phyloP scores from a whole-genome alignment of 2,888 invertebrate species.

The Lymantria monacha region DNA sequence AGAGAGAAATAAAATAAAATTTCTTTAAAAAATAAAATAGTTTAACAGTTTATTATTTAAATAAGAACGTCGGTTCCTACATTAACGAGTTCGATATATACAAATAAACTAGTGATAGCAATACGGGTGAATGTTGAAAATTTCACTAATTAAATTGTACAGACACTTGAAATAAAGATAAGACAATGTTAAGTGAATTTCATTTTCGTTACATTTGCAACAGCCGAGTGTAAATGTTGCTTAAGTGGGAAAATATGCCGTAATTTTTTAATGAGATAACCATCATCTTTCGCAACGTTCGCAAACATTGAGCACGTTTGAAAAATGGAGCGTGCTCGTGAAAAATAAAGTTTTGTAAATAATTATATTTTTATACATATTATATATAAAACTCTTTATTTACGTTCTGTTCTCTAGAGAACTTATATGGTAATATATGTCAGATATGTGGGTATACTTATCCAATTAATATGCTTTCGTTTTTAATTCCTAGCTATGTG shows the following conservation, averaged over 20 bases:
- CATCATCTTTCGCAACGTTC: constrained; percentile 47
- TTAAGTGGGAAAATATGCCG: constrained; percentile 48
- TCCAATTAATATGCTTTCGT: no score
- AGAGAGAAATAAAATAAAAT: no score
- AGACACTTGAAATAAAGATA: constrained; percentile 11
- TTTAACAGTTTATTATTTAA: no score
- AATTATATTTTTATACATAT: no score
- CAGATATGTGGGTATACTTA: no score
- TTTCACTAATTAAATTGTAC: background rate
- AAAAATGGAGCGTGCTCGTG: constrained; percentile 21
- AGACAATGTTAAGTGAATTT: constrained; percentile 16
- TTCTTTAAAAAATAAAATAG: no score
- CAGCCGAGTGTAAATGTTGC: constrained; percentile 42
- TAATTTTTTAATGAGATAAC: constrained; percentile 48
- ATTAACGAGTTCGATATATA: background rate
- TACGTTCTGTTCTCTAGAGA: no score
- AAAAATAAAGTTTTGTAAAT: background rate
- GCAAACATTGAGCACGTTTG: constrained; percentile 34
- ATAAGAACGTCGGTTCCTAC: no score
- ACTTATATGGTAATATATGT: no score
- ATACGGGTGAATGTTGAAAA: background rate
- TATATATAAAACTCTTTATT: no score
- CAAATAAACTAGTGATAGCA: background rate
- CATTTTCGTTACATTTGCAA: constrained; percentile 32
- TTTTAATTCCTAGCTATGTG: no score